Conservation (phyloP, 2,888 invertebrate genomes). For the Ochropleura leucogaster region DNA sequence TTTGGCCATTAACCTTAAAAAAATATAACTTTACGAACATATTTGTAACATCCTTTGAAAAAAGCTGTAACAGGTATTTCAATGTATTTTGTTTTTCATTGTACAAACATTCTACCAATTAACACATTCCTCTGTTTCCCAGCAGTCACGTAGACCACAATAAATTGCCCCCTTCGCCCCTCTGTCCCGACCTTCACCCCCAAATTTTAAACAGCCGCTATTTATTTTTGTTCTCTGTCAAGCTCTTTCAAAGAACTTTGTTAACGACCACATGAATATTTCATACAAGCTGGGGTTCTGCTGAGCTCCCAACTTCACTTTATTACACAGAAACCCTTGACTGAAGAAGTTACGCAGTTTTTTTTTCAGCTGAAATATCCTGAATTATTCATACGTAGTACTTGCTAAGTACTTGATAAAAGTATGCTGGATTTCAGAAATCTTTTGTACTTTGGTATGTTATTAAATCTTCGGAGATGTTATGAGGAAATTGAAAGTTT, state of each 20-base stretch:
- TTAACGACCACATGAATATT: slow-evolving; percentile 74
- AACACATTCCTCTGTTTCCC: slow-evolving; percentile 22
- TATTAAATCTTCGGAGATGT: slow-evolving; percentile 64
- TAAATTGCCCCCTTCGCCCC: slow-evolving; percentile 9
- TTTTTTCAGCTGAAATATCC: slow-evolving; percentile 67
- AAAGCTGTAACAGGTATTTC: background rate
- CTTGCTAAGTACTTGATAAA: slow-evolving; percentile 64
- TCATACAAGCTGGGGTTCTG: slow-evolving; percentile 65
- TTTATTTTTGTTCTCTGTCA: slow-evolving; percentile 68
- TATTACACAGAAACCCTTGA: slow-evolving; percentile 72
- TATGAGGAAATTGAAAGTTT: slow-evolving; percentile 53
- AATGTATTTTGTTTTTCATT: background rate
- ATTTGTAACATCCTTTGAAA: background rate
- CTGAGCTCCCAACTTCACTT: slow-evolving; percentile 64
- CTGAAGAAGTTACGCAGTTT: slow-evolving; percentile 69
- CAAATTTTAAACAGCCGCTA: slow-evolving; percentile 63
- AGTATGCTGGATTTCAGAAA: slow-evolving; percentile 63
- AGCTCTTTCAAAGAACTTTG: slow-evolving; percentile 65
- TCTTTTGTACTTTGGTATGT: slow-evolving; percentile 60
- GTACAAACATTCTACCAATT: slow-evolving; percentile 21
- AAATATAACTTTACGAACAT: too few relatives aligned
- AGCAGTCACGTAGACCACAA: slow-evolving; percentile 21
- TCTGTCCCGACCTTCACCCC: slow-evolving; percentile 33
- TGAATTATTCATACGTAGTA: slow-evolving; percentile 73
- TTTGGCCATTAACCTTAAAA: too few relatives aligned